phyloP scores from a whole-genome alignment of 2,888 invertebrate species.

The Allygus modestus region DNA sequence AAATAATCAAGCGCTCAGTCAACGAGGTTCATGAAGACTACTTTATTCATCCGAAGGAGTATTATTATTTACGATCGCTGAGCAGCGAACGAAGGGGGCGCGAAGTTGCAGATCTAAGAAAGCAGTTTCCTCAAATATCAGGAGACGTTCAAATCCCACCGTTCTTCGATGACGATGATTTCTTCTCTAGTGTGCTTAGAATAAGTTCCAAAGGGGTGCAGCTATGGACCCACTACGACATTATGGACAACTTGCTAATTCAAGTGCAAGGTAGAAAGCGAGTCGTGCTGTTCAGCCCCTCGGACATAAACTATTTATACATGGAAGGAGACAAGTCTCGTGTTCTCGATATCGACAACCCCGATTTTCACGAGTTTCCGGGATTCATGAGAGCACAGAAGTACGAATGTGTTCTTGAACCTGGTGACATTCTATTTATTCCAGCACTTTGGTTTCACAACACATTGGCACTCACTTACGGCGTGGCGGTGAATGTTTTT shows the following conservation, averaged over 20 bases:
- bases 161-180: constrained; percentile 73
- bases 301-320: constrained; percentile 76
- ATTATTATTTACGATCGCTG: constrained; percentile 74
- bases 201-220: constrained; percentile 76
- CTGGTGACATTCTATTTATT: constrained; percentile 77
- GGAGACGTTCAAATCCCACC: constrained; percentile 75
- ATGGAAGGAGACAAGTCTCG: constrained; percentile 77
- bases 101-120: constrained; percentile 75
- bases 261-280: constrained; percentile 75
- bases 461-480: constrained; percentile 75
- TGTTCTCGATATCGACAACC: constrained; percentile 76
- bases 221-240: constrained; percentile 79
- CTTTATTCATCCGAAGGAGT: constrained; percentile 72
- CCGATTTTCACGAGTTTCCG: constrained; percentile 75
- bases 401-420: constrained; percentile 74
- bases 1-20: constrained; percentile 64
- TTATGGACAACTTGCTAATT: constrained; percentile 78
- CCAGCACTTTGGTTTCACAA: constrained; percentile 80
- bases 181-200: constrained; percentile 78
- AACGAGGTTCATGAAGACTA: constrained; percentile 72
- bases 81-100: constrained; percentile 76
- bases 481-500: constrained; percentile 78
- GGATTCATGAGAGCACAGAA: constrained; percentile 74
- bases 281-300: constrained; percentile 76
- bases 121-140: constrained; percentile 75